These are phyloP conservation scores for Halocaridina rubra DNA, from an alignment of 2,888 invertebrate species.

Conservation along the genomic window DNA sequence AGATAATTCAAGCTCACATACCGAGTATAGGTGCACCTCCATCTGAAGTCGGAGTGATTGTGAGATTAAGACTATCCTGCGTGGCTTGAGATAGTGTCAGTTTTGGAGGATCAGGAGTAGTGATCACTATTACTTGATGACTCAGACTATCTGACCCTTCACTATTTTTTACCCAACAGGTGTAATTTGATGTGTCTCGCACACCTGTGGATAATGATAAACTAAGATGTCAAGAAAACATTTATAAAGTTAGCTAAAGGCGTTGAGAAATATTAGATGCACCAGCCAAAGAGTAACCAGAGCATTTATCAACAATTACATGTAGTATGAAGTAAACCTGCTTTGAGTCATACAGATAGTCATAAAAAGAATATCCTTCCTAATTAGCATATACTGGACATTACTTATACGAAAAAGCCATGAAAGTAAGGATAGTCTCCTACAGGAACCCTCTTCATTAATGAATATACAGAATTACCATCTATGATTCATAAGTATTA, in stretches of 20 bases:
- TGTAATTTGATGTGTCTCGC: conserved; percentile 42
- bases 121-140: conserved; percentile 44
- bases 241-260: background rate
- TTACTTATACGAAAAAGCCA: too few species aligned
- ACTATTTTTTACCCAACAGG: conserved; percentile 36
- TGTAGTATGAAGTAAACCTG: background rate
- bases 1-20: background rate
- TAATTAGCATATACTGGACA: background rate
- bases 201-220: conserved; percentile 20
- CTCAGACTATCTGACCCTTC: conserved; percentile 42
- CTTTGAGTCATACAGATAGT: background rate
- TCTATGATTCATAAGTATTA: too few species aligned
- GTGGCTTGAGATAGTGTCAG: conserved; percentile 51
- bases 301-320: background rate
- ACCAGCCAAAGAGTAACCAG: background rate
- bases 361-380: background rate
- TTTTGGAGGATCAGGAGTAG: conserved; percentile 41
- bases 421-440: too few species aligned
- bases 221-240: background rate
- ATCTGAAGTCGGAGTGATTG: conserved; percentile 22
- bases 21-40: conserved; percentile 58
- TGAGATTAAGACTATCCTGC: conserved; percentile 43
- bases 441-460: too few species aligned
- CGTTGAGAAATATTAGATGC: background rate
- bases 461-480: too few species aligned